Evolutionary conservation across 2,888 invertebrate species (phyloP).

Genomic region (Athalia cordata): DNA sequence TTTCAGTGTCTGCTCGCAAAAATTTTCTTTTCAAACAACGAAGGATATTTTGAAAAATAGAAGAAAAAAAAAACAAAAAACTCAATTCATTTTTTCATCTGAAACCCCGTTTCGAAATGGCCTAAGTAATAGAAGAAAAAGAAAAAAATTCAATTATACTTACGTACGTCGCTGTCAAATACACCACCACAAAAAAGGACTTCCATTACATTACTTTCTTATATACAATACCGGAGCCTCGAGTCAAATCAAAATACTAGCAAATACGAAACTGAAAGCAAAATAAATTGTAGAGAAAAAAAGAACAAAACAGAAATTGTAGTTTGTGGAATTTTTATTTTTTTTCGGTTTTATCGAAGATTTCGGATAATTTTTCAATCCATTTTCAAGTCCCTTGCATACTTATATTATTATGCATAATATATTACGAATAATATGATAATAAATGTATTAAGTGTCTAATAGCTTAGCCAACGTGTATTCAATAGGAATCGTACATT

Average conservation of each 20-base stretch:
- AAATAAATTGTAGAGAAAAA: neutral
- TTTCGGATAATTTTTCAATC: slow-evolving; percentile 9
- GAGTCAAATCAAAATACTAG: slow-evolving; percentile 22
- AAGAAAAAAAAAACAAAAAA: slow-evolving; percentile 5
- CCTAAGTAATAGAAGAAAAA: slow-evolving; percentile 12
- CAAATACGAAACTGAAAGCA: neutral
- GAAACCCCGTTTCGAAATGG: slow-evolving; percentile 40
- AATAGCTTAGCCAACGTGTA: slow-evolving; percentile 70
- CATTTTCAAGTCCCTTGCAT: slow-evolving; percentile 28
- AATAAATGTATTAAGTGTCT: slow-evolving; percentile 73
- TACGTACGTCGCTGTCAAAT: slow-evolving; percentile 36
- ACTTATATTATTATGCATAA: slow-evolving; percentile 19
- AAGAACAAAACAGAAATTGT: neutral
- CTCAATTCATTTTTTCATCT: slow-evolving; percentile 1
- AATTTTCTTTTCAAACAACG: slow-evolving; percentile 49
- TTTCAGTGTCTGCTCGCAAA: slow-evolving; percentile 68
- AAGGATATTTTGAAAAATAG: neutral
- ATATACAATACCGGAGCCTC: slow-evolving; percentile 4
- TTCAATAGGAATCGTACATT: slow-evolving; percentile 57
- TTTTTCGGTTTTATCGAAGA: neutral
- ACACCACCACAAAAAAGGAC: slow-evolving; percentile 21
- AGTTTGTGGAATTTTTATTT: slow-evolving; percentile 12
- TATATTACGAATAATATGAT: slow-evolving; percentile 65
- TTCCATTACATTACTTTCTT: slow-evolving; percentile 32
- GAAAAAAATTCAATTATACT: slow-evolving; percentile 5